Base-by-base conservation (phyloP, 2,113 vertebrate genomes). In the Chloebia gouldiae region DNA sequence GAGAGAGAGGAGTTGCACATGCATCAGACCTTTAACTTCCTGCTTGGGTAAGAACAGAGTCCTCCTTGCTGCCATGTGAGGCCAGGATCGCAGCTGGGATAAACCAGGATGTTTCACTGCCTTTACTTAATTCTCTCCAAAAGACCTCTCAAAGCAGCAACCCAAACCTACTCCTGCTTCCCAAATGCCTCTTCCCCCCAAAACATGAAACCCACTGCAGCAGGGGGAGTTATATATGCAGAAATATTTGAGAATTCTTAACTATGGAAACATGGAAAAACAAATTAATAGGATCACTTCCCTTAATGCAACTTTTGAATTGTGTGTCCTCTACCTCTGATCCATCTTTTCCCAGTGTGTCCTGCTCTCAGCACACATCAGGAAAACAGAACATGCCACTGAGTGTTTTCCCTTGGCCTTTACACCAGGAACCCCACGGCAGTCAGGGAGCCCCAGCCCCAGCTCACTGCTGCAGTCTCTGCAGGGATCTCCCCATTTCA, bases 251-350 rank as follows among this genome's bases (percentile, higher is more conserved):
- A 45, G 31, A 79, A 14, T 25, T 70, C 39, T 72, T 4, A 88
- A 33, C 45, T 33, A 13, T 1, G 7, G 50, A 28, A 63, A 68
- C 9, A n/a, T 1, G 4, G 47, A 57, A 78, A 44, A 71, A 10
- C 12, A 39, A 68, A 81, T 39, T 27, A n/a, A 33, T 21, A 31
- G 24, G 11, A 22, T 53, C 35, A 17, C 37, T 82, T 60, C 13
- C 39, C 20, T 20, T 51, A 30, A 40, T 1, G 5, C 17, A 61
- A 13, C n/a, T 40, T 80, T 15, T 50, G 35, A 68, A 72, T 30
- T 40, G 24, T 0, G 0, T 7, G 10, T 23, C 16, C n/a, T 45
- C 37, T 35, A 3, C 17, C 30, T 25, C 51, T 7, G 15, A 50
- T 23, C 16, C 16, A 18, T 2, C 42, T 40, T 71, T 63, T 35